Evolutionary conservation across 1,140 invertebrate species (phyloP).

Genomic region (Cherax quadricarinatus): DNA sequence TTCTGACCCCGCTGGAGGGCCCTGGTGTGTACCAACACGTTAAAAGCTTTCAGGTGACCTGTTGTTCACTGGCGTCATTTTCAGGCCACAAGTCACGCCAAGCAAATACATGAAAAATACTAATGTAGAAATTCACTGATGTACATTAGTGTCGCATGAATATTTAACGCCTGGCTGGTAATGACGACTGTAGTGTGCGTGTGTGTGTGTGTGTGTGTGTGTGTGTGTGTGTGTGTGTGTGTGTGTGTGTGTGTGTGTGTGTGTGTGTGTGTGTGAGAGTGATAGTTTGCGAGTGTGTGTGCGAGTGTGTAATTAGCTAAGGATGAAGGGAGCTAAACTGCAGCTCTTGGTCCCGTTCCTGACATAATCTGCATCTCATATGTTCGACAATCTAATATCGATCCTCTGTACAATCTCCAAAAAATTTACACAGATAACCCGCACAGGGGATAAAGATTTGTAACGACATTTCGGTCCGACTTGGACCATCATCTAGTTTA

Average conservation of each 20-base stretch:
- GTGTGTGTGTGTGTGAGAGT: too few species aligned
- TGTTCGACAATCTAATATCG: too few species aligned
- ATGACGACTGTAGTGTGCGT: not conserved
- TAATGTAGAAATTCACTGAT: slow-evolving; percentile 24
- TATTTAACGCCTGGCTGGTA: slow-evolving; percentile 12
- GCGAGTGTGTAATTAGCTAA: not conserved
- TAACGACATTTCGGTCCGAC: too few species aligned
- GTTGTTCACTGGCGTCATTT: not conserved
- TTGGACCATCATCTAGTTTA: too few species aligned
- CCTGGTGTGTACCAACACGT: slow-evolving; percentile 22
- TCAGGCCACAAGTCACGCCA: slow-evolving; percentile 15
- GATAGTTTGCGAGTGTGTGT: too few species aligned
- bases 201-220: too few species aligned
- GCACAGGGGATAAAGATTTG: too few species aligned
- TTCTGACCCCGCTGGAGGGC: not conserved
- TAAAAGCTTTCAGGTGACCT: slow-evolving; percentile 32
- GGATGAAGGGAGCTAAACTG: too few species aligned
- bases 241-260: slow-evolving; percentile 3
- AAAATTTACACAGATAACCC: too few species aligned
- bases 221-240: not conserved
- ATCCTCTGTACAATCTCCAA: too few species aligned
- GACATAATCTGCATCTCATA: too few species aligned
- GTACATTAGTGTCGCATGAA: slow-evolving; percentile 26
- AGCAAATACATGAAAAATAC: slow-evolving; percentile 18
- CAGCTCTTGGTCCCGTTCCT: too few species aligned